Percentiles rank a stretch among this genome's conserved stretches.
phyloP scores from a whole-genome alignment of 2,113 vertebrate genomes.

The Plectropomus leopardus region DNA sequence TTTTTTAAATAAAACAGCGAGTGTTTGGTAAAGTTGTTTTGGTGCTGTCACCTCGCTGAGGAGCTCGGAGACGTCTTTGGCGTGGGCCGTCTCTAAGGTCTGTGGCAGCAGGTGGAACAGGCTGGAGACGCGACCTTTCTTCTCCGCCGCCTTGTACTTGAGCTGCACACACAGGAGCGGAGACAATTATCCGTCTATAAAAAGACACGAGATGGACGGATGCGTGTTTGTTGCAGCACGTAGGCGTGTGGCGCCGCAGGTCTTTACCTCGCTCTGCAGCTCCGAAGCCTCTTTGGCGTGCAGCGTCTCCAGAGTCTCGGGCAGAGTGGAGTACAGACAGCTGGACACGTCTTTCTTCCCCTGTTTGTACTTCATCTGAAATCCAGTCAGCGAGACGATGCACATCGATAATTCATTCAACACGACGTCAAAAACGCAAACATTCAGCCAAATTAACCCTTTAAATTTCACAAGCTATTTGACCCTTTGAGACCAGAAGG shows the following conservation, averaged over 20 bases:
- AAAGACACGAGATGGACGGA: background rate
- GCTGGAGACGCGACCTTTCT: conserved; percentile 84
- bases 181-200: background rate
- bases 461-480: too few species aligned
- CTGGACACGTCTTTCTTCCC: conserved; percentile 29
- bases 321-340: conserved; percentile 54
- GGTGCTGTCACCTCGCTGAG: conserved; percentile 67
- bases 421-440: too few species aligned
- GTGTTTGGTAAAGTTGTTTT: background rate
- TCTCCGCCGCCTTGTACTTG: conserved; percentile 88
- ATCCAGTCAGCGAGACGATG: rapidly evolving
- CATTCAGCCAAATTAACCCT: too few species aligned
- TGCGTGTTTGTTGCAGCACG: background rate
- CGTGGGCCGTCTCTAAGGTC: conserved; percentile 90
- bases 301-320: conserved; percentile 63
- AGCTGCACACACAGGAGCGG: conserved; percentile 76
- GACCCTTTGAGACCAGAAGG: too few species aligned
- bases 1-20: background rate
- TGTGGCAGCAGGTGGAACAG: conserved; percentile 91
- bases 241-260: background rate
- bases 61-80: conserved; percentile 81
- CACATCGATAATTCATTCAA: too few species aligned
- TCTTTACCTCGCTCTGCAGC: conserved; percentile 62
- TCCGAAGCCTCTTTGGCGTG: conserved; percentile 62
- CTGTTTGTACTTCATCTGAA: conserved; percentile 87